A percentile compares a stretch with the other conserved stretches of the same genome.
Evolutionary conservation across 2,797 vertebrate genomes (phyloP).

Genomic region (Hapalemur alaotrensis): DNA sequence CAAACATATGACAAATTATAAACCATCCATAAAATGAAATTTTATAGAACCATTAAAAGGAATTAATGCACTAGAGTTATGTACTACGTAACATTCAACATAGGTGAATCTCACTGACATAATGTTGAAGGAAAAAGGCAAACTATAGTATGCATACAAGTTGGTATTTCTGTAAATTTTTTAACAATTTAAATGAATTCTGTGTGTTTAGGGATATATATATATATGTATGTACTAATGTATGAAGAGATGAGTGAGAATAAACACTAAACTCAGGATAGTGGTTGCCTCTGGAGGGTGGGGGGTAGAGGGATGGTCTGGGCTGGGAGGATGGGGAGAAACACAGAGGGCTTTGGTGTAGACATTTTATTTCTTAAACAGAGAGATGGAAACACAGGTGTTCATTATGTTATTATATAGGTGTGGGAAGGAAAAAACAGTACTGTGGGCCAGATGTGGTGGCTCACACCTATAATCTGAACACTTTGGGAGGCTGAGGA

Average conservation of each 20-base stretch:
- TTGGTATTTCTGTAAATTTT: background rate
- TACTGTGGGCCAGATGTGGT: too few species aligned
- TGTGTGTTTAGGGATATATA: background rate
- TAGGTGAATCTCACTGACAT: background rate
- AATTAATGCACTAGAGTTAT: background rate
- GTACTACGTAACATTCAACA: background rate
- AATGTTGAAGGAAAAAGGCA: background rate
- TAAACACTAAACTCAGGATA: background rate
- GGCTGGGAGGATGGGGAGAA: background rate
- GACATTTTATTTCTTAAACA: background rate
- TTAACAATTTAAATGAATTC: background rate
- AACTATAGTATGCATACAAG: background rate
- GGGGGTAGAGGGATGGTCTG: background rate
- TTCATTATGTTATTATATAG: background rate
- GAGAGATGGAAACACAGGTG: background rate
- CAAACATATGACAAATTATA: background rate
- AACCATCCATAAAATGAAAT: background rate
- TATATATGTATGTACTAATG: background rate
- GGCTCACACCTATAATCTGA: too few species aligned
- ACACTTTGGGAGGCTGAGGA: too few species aligned
- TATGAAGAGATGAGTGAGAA: background rate
- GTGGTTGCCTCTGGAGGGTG: background rate
- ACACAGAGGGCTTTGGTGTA: background rate
- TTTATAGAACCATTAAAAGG: background rate
- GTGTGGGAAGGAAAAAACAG: background rate